phyloP scores from a whole-genome alignment of 2,888 invertebrate genomes.

The Rhagonycha lutea region DNA sequence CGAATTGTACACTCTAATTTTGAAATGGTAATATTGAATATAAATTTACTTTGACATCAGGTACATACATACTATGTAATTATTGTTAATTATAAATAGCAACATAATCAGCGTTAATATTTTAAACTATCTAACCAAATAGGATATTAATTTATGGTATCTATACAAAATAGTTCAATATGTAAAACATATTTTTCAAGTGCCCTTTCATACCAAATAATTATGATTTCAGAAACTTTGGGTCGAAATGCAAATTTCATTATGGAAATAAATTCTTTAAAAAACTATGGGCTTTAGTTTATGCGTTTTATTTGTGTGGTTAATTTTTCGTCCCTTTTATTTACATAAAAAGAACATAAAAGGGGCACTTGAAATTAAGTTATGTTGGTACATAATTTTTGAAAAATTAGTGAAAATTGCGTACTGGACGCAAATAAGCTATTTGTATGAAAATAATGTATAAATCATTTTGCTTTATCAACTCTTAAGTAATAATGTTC shows the following conservation, averaged over 20 bases:
- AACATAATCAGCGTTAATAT: not conserved
- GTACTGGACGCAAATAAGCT: not conserved
- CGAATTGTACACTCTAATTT: not conserved
- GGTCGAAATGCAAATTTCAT: not conserved
- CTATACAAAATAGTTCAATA: not conserved
- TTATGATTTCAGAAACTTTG: not conserved
- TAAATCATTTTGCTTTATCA: constrained; percentile 21
- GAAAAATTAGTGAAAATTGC: not conserved
- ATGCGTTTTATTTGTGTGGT: not conserved
- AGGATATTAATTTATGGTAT: not conserved
- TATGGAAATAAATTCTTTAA: not conserved
- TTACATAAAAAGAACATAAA: not conserved
- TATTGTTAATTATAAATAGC: too few relatives aligned
- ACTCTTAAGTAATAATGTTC: constrained; percentile 23
- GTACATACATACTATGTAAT: not conserved
- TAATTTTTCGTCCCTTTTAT: not conserved
- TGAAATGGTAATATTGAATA: not conserved
- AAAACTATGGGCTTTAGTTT: not conserved
- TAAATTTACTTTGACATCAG: not conserved
- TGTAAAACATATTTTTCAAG: not conserved
- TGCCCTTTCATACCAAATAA: not conserved
- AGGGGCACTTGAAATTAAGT: not conserved
- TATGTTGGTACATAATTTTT: not conserved
- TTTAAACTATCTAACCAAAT: not conserved
- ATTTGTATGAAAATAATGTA: constrained; percentile 14